Conservation (phyloP, 2,113 vertebrate species). For the Gymnorhina tibicen region DNA sequence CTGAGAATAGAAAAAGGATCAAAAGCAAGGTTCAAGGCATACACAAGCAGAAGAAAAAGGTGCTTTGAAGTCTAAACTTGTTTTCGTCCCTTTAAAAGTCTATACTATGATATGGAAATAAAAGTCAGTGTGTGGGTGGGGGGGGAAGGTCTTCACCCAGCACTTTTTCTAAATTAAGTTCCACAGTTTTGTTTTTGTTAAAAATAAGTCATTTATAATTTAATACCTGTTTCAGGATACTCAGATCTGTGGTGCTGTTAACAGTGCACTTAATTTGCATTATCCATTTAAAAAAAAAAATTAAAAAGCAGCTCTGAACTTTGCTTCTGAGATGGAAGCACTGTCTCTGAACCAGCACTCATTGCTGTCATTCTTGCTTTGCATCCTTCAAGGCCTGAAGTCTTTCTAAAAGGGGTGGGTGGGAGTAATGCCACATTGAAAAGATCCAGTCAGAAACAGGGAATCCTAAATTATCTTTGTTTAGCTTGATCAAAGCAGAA, state of each 20-base stretch:
- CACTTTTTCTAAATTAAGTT: not conserved
- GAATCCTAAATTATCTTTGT: conserved; percentile 98
- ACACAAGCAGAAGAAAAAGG: not conserved
- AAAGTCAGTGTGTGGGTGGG: not conserved
- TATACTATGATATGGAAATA: not conserved
- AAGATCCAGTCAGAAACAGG: conserved; percentile 98
- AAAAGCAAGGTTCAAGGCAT: conserved; percentile 43
- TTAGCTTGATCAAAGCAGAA: conserved; percentile 96
- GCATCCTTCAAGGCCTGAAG: conserved; percentile 86
- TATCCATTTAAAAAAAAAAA: not conserved
- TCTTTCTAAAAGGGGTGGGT: conserved; percentile 95
- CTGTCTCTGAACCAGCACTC: not conserved
- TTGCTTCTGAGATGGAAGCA: conserved; percentile 52
- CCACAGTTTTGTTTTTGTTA: not conserved
- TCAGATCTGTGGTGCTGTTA: not conserved
- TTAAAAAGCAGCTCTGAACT: conserved; percentile 43
- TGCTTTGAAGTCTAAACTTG: not conserved
- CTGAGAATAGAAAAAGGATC: not conserved
- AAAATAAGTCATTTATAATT: not conserved
- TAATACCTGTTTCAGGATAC: conserved; percentile 34
- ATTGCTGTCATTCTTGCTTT: conserved; percentile 87
- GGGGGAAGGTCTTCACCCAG: not conserved
- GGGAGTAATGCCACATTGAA: conserved; percentile 99
- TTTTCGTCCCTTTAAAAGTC: not conserved
- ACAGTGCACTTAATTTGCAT: not conserved